Evolutionary conservation across 92 coral and sea anemone genomes (phyloP).

Genomic region (Zoanthus sociatus): DNA sequence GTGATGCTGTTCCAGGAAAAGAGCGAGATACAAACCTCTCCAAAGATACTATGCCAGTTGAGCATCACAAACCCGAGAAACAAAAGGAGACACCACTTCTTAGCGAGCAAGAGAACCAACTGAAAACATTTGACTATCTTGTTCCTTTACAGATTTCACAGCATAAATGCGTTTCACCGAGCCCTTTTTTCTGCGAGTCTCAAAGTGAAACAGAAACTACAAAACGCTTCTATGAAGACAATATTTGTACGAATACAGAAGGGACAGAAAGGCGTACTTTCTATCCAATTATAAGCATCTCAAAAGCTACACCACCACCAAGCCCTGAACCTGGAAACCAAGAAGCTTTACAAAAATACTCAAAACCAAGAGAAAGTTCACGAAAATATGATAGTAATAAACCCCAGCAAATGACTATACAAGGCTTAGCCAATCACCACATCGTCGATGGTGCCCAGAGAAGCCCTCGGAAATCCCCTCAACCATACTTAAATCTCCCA

Average conservation of each 20-base stretch:
- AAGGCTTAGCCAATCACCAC: background rate
- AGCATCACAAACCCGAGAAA: background rate
- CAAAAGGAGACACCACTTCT: background rate
- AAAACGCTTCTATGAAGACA: background rate
- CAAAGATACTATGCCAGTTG: slow-evolving; percentile 2
- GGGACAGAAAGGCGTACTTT: background rate
- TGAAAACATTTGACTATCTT: background rate
- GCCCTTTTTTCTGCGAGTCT: background rate
- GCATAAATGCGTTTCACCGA: background rate
- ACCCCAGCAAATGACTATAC: background rate
- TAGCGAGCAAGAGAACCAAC: background rate
- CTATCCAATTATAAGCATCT: background rate
- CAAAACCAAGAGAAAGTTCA: background rate
- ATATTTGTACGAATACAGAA: background rate
- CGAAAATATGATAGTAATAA: background rate
- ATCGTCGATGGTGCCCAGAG: background rate
- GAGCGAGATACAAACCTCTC: background rate
- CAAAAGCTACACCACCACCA: background rate
- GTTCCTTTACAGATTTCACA: background rate
- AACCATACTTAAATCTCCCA: background rate
- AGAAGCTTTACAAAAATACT: background rate
- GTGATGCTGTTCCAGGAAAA: background rate
- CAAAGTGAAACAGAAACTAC: background rate
- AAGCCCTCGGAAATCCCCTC: slow-evolving; percentile 7
- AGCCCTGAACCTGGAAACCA: background rate